Base-by-base conservation (phyloP, 2,113 vertebrate species). In the Spea multiplicata region DNA sequence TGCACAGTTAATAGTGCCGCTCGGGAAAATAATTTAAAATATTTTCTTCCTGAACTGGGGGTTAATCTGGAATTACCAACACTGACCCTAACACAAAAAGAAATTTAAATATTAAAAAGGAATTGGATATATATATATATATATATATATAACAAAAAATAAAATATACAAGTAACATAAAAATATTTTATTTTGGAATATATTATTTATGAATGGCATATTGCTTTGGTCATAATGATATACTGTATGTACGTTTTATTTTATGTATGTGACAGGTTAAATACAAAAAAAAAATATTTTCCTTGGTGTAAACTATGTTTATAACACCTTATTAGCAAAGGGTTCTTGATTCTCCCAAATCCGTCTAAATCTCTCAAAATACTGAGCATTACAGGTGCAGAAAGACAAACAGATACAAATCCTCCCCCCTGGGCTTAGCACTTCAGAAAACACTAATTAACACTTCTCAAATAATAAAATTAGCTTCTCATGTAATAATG, bases 391-490 rank as follows among this genome's bases (percentile, higher is more conserved):
- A 67, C 69, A 80, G 69, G 76, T 79, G 69, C 76, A 66, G 14
- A 46, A 44, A 46, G 9, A 47, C 61, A 8, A 48, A 64, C 5
- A 64, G 61, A 80, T 50, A 14, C 17, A 71, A 14, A 17, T 4
- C 14, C 49, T 16, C 50, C 78, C 71, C 30, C 57, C 8, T 68
- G 71, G 78, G 71, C 14, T 62, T 80, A 74, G 13, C 71, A 74
- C 64, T 74, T 74, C 50, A 74, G 52, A 80, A 80, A 74, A 59
- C 78, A 74, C 45, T 14, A 74, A 80, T 80, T 80, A 80, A 68
- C 65, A 80, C 78, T 74, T 74, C 64, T n/a, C 52, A 50, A 74
- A 80, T 80, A 74, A 80, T 80, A 80, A 74, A 80, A 80, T 80
- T 73, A 80, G 77, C 77, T 80, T 59, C 67, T 72, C 70, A 13